These are phyloP conservation scores for Pogonophryne albipinna DNA, from an alignment of 2,797 vertebrate species.

Conservation along the genomic window DNA sequence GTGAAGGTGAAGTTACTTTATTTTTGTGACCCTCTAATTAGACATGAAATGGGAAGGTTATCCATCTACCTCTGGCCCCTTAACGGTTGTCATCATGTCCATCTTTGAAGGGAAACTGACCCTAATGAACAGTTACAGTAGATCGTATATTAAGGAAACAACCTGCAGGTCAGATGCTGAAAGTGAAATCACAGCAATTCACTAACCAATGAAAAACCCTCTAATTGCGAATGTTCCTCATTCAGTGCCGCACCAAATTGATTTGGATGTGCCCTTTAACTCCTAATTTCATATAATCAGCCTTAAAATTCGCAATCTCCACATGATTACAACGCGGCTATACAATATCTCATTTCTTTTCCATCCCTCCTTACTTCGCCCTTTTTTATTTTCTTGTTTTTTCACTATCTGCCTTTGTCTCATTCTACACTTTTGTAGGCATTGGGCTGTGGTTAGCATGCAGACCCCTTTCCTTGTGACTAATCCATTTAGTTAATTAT, in stretches of 20 bases:
- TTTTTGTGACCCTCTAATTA: constrained; percentile 19
- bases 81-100: constrained; percentile 31
- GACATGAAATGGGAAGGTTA: constrained; percentile 13
- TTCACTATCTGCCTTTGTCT: constrained; percentile 21
- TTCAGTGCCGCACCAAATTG: constrained; percentile 64
- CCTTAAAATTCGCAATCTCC: constrained; percentile 69
- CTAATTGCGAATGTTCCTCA: constrained; percentile 58
- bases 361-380: constrained; percentile 21
- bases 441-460: constrained; percentile 29
- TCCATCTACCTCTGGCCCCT: constrained; percentile 31
- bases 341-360: constrained; percentile 68
- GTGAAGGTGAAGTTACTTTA: constrained; percentile 4
- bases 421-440: constrained; percentile 17
- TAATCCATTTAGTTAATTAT: constrained; percentile 76
- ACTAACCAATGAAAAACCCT: constrained; percentile 40
- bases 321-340: constrained; percentile 66
- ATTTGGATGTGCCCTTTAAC: constrained; percentile 77
- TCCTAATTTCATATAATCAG: constrained; percentile 76
- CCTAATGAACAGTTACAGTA: constrained; percentile 41
- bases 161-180: constrained; percentile 39
- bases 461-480: constrained; percentile 41
- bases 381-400: constrained; percentile 27
- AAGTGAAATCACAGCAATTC: constrained; percentile 37
- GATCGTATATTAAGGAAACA: constrained; percentile 31
- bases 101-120: constrained; percentile 44